Evolutionary conservation across 2,888 invertebrate genomes (phyloP).

Genomic region (Nemoura dubitans): DNA sequence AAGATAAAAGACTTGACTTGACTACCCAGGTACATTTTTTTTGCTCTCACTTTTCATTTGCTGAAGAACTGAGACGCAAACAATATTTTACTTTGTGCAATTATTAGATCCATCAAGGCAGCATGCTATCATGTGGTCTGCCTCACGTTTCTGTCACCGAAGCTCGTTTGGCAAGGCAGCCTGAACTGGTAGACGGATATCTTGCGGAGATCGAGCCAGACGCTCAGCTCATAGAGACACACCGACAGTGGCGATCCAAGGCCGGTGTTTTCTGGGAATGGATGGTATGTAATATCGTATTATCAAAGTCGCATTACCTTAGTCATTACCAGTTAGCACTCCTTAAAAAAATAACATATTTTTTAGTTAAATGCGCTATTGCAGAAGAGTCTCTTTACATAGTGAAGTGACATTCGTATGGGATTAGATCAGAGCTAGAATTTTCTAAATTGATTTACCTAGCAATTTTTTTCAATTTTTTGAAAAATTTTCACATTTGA

Average conservation of each 20-base stretch:
- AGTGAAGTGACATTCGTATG: too few relatives aligned
- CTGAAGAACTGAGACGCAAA: conserved; percentile 3
- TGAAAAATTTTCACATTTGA: too few relatives aligned
- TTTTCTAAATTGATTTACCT: too few relatives aligned
- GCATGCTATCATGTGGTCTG: conserved; percentile 45
- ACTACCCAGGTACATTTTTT: conserved; percentile 42
- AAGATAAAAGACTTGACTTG: conserved; percentile 43
- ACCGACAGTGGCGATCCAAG: conserved; percentile 52
- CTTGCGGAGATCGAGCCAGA: conserved; percentile 50
- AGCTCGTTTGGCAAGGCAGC: conserved; percentile 50
- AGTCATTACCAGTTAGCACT: too few relatives aligned
- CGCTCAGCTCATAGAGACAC: conserved; percentile 51
- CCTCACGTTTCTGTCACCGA: conserved; percentile 52
- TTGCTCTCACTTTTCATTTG: too few relatives aligned
- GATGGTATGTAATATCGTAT: conserved; percentile 52
- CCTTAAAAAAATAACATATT: too few relatives aligned
- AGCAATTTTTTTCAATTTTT: too few relatives aligned
- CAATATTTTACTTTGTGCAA: conserved; percentile 40
- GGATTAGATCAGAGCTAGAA: too few relatives aligned
- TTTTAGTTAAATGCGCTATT: too few relatives aligned
- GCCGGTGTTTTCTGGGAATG: conserved; percentile 54
- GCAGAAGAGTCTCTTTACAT: too few relatives aligned
- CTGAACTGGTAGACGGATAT: conserved; percentile 50
- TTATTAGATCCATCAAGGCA: conserved; percentile 45
- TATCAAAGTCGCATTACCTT: not conserved